These are phyloP conservation scores for Acanthopagrus latus DNA, from an alignment of 2,797 vertebrate genomes.

Conservation along the genomic window DNA sequence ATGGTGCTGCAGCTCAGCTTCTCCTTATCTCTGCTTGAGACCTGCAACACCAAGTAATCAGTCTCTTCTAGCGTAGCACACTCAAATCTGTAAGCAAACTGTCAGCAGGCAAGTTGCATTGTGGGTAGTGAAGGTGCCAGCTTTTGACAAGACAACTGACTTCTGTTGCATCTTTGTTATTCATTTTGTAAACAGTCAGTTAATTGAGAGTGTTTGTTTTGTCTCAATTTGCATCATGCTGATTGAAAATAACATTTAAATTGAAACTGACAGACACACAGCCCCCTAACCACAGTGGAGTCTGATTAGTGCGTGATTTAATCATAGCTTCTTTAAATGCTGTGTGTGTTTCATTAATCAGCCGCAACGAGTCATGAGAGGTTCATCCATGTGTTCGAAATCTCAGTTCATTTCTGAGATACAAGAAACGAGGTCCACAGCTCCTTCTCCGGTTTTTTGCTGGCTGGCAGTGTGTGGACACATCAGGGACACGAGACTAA, in stretches of 20 bases:
- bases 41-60: not conserved
- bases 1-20: too few species aligned
- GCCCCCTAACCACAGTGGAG: not conserved
- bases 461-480: constrained; percentile 25
- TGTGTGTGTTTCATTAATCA: constrained; percentile 2
- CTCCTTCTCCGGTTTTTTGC: constrained; percentile 11
- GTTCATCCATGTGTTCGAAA: constrained; percentile 2
- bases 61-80: not conserved
- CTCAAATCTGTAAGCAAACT: not conserved
- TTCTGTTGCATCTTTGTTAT: not conserved
- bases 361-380: not conserved
- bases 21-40: not conserved
- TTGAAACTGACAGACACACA: not conserved
- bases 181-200: not conserved
- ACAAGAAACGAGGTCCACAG: not conserved
- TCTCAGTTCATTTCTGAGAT: not conserved
- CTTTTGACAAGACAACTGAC: not conserved
- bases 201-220: not conserved
- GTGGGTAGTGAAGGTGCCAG: not conserved
- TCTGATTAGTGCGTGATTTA: not conserved
- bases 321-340: constrained; percentile 2
- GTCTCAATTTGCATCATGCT: not conserved
- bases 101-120: not conserved
- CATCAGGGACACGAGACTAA: constrained; percentile 36
- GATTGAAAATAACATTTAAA: not conserved